These are phyloP conservation scores for Celastrina argiolus DNA, from an alignment of 2,888 invertebrate genomes.

Conservation along the genomic window DNA sequence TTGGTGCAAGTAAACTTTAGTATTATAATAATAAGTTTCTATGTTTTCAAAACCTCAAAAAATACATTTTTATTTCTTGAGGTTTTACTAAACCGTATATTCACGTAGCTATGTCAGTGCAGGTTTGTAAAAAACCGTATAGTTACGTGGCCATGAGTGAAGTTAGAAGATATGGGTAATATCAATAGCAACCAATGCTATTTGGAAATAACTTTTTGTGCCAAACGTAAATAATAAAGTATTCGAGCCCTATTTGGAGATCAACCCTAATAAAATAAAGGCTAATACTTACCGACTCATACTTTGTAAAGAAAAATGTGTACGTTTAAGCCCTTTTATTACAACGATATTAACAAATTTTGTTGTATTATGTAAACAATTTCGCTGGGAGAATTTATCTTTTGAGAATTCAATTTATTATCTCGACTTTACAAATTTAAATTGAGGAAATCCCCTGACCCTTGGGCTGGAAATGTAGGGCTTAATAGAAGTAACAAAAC, in stretches of 20 bases:
- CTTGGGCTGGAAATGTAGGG: constrained; percentile 3
- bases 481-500: constrained; percentile 12
- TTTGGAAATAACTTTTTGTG: not conserved
- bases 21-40: too few relatives aligned
- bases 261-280: not conserved
- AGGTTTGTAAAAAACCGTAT: too few relatives aligned
- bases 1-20: too few relatives aligned
- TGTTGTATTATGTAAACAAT: not conserved
- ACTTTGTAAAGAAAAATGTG: not conserved
- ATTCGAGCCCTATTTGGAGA: not conserved
- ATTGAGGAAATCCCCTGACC: constrained; percentile 13
- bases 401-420: constrained; percentile 17
- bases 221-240: not conserved
- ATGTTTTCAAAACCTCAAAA: too few relatives aligned
- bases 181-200: too few relatives aligned
- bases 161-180: too few relatives aligned
- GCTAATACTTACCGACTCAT: not conserved
- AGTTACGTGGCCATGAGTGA: too few relatives aligned
- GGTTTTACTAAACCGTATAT: too few relatives aligned
- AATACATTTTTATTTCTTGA: too few relatives aligned
- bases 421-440: constrained; percentile 10
- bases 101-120: too few relatives aligned
- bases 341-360: constrained; percentile 4
- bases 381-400: constrained; percentile 5
- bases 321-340: not conserved